Conservation (phyloP, 2,113 vertebrate genomes). For the Oncorhynchus tshawytscha region DNA sequence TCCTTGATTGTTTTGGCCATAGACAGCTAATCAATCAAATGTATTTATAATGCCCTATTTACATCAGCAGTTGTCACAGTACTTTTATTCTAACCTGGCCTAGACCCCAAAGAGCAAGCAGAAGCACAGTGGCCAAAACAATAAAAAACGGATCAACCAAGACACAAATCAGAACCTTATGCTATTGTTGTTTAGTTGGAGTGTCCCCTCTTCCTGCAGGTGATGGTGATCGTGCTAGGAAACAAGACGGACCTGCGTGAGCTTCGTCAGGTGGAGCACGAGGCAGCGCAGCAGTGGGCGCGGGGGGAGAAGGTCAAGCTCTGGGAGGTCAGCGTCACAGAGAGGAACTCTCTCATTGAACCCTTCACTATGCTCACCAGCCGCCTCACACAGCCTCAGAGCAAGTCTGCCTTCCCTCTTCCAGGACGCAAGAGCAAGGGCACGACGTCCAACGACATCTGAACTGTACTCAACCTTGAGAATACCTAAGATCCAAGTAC, state of each 20-base stretch:
- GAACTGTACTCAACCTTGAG: slow-evolving; percentile 22
- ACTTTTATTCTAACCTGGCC: too few species aligned
- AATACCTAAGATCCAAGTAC: neutral
- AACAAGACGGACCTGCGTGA: slow-evolving; percentile 89
- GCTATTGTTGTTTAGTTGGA: neutral
- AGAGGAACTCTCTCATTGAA: slow-evolving; percentile 85
- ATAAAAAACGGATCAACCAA: neutral
- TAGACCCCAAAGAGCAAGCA: too few species aligned
- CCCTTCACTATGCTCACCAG: slow-evolving; percentile 90
- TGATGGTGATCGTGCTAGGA: slow-evolving; percentile 86
- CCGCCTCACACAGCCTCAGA: slow-evolving; percentile 91
- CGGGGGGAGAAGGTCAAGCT: slow-evolving; percentile 86
- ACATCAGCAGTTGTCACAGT: too few species aligned
- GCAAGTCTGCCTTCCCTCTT: slow-evolving; percentile 90
- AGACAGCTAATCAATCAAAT: neutral
- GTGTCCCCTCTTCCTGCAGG: slow-evolving; percentile 62
- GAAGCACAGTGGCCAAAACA: too few species aligned
- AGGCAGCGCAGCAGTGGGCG: slow-evolving; percentile 90
- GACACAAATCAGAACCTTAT: neutral
- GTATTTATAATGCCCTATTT: too few species aligned
- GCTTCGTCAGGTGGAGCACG: slow-evolving; percentile 84
- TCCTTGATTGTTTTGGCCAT: neutral
- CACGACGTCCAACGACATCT: slow-evolving; percentile 82
- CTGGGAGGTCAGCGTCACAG: slow-evolving; percentile 91
- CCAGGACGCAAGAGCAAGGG: slow-evolving; percentile 91